Percentiles rank a stretch among this genome's conserved stretches.
Evolutionary conservation across 1,140 invertebrate genomes (phyloP).

Genomic region (Tetramorium simillimum): DNA sequence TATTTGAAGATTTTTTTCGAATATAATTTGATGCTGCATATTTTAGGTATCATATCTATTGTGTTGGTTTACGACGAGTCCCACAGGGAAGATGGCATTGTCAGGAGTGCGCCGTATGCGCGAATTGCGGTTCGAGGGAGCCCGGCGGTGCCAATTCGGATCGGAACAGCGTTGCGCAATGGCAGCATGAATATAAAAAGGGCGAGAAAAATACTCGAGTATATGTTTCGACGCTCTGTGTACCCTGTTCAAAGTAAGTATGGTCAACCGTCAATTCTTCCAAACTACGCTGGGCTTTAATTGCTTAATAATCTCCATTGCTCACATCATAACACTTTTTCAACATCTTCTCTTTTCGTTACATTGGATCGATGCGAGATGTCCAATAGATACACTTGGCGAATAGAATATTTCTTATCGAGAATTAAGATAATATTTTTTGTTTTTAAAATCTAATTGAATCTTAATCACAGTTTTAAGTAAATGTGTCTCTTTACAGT

Average conservation of each 20-base stretch:
- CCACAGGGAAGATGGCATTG: constrained; percentile 97
- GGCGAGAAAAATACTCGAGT: constrained; percentile 85
- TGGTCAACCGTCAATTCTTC: not conserved
- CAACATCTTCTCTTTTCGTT: constrained; percentile 29
- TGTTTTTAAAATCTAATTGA: not conserved
- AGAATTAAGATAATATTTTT: not conserved
- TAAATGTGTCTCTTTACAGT: not conserved
- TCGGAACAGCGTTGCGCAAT: constrained; percentile 84
- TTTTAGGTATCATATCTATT: constrained; percentile 94
- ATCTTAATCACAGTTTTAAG: not conserved
- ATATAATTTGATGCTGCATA: constrained; percentile 21
- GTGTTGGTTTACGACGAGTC: constrained; percentile 93
- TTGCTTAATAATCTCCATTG: constrained; percentile 62
- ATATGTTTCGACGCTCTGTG: constrained; percentile 86
- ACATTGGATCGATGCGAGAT: not conserved
- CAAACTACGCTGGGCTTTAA: constrained; percentile 60
- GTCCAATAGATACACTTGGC: not conserved
- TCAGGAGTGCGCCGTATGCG: constrained; percentile 91
- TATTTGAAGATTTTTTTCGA: not conserved
- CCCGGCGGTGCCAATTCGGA: constrained; percentile 84
- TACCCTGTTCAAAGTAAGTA: constrained; percentile 86
- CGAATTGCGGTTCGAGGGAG: constrained; percentile 85
- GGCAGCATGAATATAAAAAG: constrained; percentile 87
- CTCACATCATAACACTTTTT: constrained; percentile 55
- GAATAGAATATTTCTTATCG: not conserved